Conservation (phyloP, 2,888 invertebrate species). For the Sabatieria punctata region DNA sequence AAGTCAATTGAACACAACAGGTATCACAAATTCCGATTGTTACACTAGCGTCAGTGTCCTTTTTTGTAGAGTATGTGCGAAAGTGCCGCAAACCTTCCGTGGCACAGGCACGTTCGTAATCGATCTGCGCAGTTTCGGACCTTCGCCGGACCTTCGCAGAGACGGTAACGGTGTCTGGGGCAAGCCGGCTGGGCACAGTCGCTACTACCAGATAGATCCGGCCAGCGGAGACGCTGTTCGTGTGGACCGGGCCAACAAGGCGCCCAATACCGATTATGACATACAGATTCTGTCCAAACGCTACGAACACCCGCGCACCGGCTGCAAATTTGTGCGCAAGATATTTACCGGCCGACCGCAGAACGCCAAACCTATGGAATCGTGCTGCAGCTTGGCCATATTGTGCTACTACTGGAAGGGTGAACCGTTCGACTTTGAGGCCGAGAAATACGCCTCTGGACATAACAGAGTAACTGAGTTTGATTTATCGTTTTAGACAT, state of each 20-base stretch:
- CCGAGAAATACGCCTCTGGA: too few species aligned
- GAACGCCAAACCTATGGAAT: slow-evolving; percentile 3
- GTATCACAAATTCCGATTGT: too few species aligned
- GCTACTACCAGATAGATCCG: slow-evolving; percentile 14
- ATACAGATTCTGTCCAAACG: slow-evolving; percentile 15
- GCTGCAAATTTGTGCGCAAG: slow-evolving; percentile 16
- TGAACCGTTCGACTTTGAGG: slow-evolving; percentile 12
- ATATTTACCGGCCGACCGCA: slow-evolving; percentile 15
- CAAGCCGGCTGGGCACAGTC: slow-evolving; percentile 16
- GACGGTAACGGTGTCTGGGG: slow-evolving; percentile 18
- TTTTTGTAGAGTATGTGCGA: slow-evolving; percentile 12
- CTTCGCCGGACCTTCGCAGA: slow-evolving; percentile 11
- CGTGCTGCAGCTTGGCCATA: slow-evolving; percentile 11
- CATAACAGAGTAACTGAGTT: too few species aligned
- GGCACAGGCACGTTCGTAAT: slow-evolving; percentile 18
- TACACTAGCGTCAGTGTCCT: background rate
- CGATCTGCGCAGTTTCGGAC: slow-evolving; percentile 10
- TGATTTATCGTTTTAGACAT: too few species aligned
- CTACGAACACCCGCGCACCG: slow-evolving; percentile 16
- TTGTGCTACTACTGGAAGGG: slow-evolving; percentile 19
- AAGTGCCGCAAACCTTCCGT: slow-evolving; percentile 16
- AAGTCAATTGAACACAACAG: slow-evolving; percentile 12
- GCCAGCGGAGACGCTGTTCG: slow-evolving; percentile 14
- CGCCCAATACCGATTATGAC: too few species aligned
- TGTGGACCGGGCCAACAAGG: slow-evolving; percentile 13